These are phyloP conservation scores for Notodonta ziczac DNA, from an alignment of 2,888 invertebrate genomes.

Conservation along the genomic window DNA sequence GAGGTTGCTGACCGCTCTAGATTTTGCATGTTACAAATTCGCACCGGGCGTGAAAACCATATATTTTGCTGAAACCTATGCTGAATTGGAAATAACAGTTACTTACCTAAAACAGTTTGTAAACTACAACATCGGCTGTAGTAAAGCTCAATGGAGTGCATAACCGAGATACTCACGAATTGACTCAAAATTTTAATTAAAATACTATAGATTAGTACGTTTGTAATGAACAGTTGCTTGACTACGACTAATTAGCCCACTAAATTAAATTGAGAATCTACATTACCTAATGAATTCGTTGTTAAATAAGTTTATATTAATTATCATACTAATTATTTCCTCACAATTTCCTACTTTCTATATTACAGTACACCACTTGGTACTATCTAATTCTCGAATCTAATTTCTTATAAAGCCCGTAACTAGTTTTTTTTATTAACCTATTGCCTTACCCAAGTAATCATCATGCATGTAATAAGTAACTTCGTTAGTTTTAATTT, in stretches of 20 bases:
- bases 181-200: no score
- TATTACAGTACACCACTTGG: neutral
- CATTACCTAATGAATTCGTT: neutral
- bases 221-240: no score
- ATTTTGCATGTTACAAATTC: slow-evolving; percentile 23
- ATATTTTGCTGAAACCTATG: neutral
- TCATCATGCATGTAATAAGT: no score
- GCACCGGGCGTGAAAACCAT: slow-evolving; percentile 7
- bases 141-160: no score
- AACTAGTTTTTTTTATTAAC: no score
- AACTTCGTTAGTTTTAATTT: no score
- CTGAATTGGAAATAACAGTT: neutral
- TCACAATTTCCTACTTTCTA: slow-evolving; percentile 1
- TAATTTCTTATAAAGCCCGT: no score
- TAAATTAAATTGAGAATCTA: neutral
- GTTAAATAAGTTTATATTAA: neutral
- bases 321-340: neutral
- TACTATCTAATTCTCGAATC: neutral
- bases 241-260: neutral
- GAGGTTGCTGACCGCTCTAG: slow-evolving; percentile 47
- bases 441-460: no score
- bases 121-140: no score
- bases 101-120: neutral
- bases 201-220: no score
- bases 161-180: no score